These are phyloP conservation scores for Manis pentadactyla DNA, from an alignment of 2,797 vertebrate genomes.

Conservation along the genomic window DNA sequence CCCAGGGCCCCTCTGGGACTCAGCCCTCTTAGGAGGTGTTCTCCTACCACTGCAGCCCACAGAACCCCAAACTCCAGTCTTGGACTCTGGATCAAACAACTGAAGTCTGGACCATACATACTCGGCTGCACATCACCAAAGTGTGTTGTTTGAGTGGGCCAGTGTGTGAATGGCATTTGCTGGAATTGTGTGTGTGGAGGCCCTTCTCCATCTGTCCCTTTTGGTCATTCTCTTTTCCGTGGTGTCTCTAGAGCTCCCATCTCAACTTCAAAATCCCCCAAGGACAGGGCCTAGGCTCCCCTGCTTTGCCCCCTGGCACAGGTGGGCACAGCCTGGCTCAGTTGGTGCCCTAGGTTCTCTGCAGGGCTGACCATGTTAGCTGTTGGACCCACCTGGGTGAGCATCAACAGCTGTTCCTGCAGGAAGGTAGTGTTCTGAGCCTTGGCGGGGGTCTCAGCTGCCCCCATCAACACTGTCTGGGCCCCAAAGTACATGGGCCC, in stretches of 20 bases:
- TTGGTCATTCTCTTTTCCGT: not conserved
- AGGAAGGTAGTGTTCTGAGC: slow-evolving; percentile 77
- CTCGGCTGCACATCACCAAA: not conserved
- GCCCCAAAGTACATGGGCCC: not conserved
- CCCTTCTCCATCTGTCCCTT: not conserved
- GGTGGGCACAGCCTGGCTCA: not conserved
- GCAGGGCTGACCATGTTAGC: not conserved
- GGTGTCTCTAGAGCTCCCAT: not conserved
- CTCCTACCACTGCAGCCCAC: not conserved
- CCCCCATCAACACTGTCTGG: not conserved
- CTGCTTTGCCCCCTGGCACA: not conserved
- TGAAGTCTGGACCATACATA: not conserved
- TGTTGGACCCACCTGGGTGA: slow-evolving; percentile 80
- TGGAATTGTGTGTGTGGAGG: not conserved
- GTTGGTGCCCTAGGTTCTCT: not conserved
- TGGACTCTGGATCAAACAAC: not conserved
- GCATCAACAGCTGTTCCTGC: slow-evolving; percentile 71
- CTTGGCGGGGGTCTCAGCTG: slow-evolving; percentile 66
- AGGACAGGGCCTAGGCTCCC: not conserved
- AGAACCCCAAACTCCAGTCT: not conserved
- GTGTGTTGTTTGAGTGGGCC: not conserved
- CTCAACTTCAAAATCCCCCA: not conserved
- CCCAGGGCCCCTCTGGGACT: not conserved
- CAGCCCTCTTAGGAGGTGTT: not conserved
- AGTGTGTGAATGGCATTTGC: rapidly evolving